Evolutionary conservation across 2,797 vertebrate genomes (phyloP).

Genomic region (Sphenopsis melanotis): DNA sequence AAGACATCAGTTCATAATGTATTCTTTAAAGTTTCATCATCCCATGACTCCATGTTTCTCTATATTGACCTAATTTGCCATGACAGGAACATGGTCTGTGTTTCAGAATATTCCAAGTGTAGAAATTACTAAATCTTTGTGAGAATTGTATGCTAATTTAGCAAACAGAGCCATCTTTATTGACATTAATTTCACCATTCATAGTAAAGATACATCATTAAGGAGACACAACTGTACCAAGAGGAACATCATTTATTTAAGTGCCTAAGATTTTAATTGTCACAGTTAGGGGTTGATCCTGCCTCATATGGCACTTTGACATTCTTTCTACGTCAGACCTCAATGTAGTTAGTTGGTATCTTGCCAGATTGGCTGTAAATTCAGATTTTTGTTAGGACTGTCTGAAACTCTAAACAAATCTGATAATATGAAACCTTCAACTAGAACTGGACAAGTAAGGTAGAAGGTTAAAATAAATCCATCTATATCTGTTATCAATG

Average conservation of each 20-base stretch:
- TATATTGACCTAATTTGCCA: constrained; percentile 73
- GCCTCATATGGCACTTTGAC: neutral
- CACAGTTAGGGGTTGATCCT: neutral
- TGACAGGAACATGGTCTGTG: constrained; percentile 71
- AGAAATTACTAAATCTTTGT: constrained; percentile 52
- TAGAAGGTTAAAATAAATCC: neutral
- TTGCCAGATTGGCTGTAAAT: neutral
- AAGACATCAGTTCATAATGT: constrained; percentile 72
- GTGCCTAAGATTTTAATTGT: neutral
- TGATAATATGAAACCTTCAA: neutral
- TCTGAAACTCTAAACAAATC: neutral
- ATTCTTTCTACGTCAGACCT: neutral
- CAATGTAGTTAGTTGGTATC: neutral
- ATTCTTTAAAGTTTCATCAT: constrained; percentile 67
- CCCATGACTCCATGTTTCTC: constrained; percentile 60
- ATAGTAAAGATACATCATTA: neutral
- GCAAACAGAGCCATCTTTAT: constrained; percentile 12
- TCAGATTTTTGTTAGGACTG: neutral
- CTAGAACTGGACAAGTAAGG: neutral
- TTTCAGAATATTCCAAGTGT: constrained; percentile 68
- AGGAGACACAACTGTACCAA: neutral
- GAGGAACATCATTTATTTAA: neutral
- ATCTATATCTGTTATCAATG: neutral
- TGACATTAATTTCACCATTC: neutral
- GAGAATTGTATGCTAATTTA: neutral